Evolutionary conservation across 2,113 vertebrate genomes (phyloP).

Genomic region (Atherinomorus stipes): DNA sequence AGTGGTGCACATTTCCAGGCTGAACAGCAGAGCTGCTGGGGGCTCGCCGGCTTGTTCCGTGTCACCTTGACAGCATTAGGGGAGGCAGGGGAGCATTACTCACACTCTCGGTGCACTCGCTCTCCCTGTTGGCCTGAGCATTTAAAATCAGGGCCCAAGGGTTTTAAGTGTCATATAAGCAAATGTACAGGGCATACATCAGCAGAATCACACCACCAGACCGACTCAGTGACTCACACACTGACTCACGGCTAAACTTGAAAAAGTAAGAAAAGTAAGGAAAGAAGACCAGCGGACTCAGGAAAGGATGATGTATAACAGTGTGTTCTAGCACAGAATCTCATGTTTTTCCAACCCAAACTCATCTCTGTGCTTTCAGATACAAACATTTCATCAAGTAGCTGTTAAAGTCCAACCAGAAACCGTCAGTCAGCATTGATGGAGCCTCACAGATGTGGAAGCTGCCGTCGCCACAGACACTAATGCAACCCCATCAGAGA

Average conservation of each 20-base stretch:
- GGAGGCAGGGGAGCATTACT: slow-evolving; percentile 45
- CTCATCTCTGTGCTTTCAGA: too few relatives aligned
- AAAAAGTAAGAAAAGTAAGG: neutral
- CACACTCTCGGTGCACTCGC: slow-evolving; percentile 34
- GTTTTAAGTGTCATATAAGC: slow-evolving; percentile 38
- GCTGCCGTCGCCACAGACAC: too few relatives aligned
- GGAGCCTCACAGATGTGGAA: too few relatives aligned
- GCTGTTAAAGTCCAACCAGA: too few relatives aligned
- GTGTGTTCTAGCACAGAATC: neutral
- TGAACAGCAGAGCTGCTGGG: slow-evolving; percentile 16
- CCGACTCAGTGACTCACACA: slow-evolving; percentile 35
- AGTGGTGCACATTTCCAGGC: slow-evolving; percentile 2
- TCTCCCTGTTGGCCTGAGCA: slow-evolving; percentile 16
- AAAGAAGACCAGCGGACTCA: neutral
- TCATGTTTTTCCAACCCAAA: too few relatives aligned
- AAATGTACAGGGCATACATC: slow-evolving; percentile 38
- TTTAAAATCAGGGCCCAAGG: slow-evolving; percentile 37
- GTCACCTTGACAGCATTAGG: slow-evolving; percentile 59
- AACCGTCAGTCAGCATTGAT: too few relatives aligned
- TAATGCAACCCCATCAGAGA: too few relatives aligned
- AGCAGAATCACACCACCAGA: slow-evolving; percentile 24
- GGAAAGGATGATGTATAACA: neutral
- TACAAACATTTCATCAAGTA: too few relatives aligned
- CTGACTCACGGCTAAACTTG: slow-evolving; percentile 16
- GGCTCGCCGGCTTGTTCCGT: slow-evolving; percentile 37